Conservation (phyloP, 2,797 vertebrate genomes). For the Darevskia nairensis region DNA sequence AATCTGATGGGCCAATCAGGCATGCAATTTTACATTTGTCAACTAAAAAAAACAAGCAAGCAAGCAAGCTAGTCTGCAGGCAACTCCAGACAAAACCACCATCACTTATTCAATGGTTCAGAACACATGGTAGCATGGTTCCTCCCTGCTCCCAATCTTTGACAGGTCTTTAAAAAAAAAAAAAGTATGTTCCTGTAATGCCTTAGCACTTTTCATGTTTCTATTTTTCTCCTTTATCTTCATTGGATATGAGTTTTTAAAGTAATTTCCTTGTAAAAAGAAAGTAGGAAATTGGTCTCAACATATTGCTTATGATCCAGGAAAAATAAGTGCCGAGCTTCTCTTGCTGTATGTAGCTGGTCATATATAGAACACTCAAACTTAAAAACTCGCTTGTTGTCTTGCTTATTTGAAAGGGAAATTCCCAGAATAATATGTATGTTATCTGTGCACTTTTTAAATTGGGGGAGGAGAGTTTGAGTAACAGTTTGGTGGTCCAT, state of each 20-base stretch:
- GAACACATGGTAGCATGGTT: background rate
- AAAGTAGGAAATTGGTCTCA: background rate
- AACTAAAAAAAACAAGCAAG: background rate
- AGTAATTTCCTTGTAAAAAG: background rate
- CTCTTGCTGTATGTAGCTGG: background rate
- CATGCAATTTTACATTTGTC: background rate
- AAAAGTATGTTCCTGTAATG: background rate
- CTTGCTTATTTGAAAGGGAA: background rate
- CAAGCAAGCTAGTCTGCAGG: too few species aligned
- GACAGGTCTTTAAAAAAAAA: background rate
- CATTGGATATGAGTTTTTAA: background rate
- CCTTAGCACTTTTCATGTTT: background rate
- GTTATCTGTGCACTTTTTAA: background rate
- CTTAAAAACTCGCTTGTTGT: background rate
- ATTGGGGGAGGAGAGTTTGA: background rate
- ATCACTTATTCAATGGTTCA: background rate
- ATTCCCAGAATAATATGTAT: background rate
- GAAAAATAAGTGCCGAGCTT: background rate
- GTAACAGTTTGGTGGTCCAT: background rate
- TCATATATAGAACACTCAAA: background rate
- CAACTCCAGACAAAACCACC: background rate
- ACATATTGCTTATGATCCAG: background rate
- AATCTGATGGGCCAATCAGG: background rate
- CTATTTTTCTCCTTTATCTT: background rate
- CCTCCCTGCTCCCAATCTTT: background rate